These are phyloP conservation scores for Dendrolimus houi DNA, from an alignment of 2,888 invertebrate species.

Conservation along the genomic window DNA sequence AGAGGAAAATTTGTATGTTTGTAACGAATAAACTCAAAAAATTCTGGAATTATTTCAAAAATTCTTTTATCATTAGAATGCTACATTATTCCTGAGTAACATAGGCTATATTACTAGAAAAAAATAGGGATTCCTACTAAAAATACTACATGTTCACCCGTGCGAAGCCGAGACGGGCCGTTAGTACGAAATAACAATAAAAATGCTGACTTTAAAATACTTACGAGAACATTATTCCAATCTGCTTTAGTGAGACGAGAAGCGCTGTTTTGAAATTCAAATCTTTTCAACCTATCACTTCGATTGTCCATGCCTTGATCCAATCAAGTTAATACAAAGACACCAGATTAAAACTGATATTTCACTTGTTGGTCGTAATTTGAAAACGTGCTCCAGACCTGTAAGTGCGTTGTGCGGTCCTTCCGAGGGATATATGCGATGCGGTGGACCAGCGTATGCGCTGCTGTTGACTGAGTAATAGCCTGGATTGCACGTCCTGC, in stretches of 20 bases:
- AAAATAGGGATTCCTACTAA: no score
- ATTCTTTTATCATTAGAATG: no score
- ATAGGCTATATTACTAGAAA: no score
- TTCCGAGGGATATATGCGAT: constrained; percentile 8
- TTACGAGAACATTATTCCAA: constrained; percentile 16
- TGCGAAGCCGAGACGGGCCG: no score
- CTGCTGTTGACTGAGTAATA: constrained; percentile 48
- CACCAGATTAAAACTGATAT: no score
- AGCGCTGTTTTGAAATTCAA: neutral
- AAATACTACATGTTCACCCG: no score
- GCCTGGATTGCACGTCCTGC: constrained; percentile 53
- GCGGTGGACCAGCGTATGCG: constrained; percentile 31
- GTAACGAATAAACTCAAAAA: no score
- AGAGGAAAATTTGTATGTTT: no score
- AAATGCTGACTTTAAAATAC: constrained; percentile 4
- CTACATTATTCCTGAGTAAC: no score
- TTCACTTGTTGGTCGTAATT: neutral
- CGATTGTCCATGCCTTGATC: neutral
- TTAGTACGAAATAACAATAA: no score
- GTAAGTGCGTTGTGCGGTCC: constrained; percentile 2
- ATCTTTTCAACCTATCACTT: neutral
- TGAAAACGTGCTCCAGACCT: neutral
- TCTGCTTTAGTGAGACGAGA: neutral
- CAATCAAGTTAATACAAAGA: no score
- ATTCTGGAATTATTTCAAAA: no score